These are phyloP conservation scores for Ictalurus punctatus DNA, from an alignment of 2,113 vertebrate genomes.

Conservation along the genomic window DNA sequence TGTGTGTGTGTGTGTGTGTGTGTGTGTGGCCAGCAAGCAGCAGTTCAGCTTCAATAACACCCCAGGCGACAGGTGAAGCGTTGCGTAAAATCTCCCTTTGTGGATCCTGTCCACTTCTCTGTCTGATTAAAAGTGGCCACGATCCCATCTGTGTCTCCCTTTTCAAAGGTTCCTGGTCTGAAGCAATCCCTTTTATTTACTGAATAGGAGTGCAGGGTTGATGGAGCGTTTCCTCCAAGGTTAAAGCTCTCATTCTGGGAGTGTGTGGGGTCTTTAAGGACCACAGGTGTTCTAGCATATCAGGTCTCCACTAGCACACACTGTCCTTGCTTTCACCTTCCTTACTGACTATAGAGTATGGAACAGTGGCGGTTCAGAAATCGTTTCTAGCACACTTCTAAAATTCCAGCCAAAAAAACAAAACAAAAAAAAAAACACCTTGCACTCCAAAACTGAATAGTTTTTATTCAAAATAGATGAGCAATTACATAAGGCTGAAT, in stretches of 20 bases:
- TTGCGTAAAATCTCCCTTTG: slow-evolving; percentile 61
- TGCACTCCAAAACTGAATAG: background rate
- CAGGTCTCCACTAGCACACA: slow-evolving; percentile 26
- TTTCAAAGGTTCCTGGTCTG: slow-evolving; percentile 50
- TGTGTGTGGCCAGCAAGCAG: background rate
- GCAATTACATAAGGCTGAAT: background rate
- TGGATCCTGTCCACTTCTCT: slow-evolving; percentile 55
- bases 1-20: slow-evolving; percentile 31
- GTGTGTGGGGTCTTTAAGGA: slow-evolving; percentile 44
- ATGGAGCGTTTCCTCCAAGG: slow-evolving; percentile 49
- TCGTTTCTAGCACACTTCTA: background rate
- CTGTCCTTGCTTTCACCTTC: slow-evolving; percentile 45
- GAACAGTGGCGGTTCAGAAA: slow-evolving; percentile 14
- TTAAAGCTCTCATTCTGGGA: slow-evolving; percentile 42
- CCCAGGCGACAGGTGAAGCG: slow-evolving; percentile 63
- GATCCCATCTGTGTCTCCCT: slow-evolving; percentile 56
- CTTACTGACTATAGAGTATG: background rate
- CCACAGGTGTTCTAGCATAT: slow-evolving; percentile 45
- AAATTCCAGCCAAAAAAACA: background rate
- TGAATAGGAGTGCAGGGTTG: slow-evolving; percentile 47
- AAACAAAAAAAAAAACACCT: background rate
- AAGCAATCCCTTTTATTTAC: slow-evolving; percentile 56
- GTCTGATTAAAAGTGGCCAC: slow-evolving; percentile 56
- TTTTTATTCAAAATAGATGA: background rate
- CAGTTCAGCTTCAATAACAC: slow-evolving; percentile 61